Percentiles rank a stretch among this genome's conserved stretches.
These are phyloP conservation scores for Nycticebus coucang DNA, from an alignment of 2,113 vertebrate genomes.

Conservation along the genomic window DNA sequence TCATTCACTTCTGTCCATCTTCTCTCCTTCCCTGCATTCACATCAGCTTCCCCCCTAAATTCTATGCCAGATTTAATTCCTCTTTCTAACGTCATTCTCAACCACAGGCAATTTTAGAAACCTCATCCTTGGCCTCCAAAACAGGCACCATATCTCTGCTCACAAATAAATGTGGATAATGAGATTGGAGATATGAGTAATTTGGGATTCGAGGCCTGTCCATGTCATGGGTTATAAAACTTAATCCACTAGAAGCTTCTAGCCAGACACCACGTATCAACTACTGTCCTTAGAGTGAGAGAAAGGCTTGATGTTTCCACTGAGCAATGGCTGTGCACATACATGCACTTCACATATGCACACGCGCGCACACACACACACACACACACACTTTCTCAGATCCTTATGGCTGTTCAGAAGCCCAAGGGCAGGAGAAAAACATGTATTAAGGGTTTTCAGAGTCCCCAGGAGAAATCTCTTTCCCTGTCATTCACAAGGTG, in stretches of 20 bases:
- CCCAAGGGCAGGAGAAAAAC: neutral
- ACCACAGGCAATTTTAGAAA: neutral
- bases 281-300: constrained; percentile 69
- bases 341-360: neutral
- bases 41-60: neutral
- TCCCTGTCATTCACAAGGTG: neutral
- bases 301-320: neutral
- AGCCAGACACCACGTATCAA: constrained; percentile 53
- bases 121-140: neutral
- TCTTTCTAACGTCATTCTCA: neutral
- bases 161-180: constrained; percentile 49
- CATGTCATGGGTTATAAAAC: constrained; percentile 71
- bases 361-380: neutral
- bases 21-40: neutral
- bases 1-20: neutral
- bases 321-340: constrained; percentile 42
- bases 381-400: neutral
- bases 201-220: constrained; percentile 63
- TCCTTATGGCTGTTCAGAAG: neutral
- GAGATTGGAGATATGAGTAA: constrained; percentile 56
- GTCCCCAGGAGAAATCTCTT: neutral
- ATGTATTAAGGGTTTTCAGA: neutral
- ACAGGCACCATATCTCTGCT: constrained; percentile 3
- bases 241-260: constrained; percentile 73
- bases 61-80: neutral